phyloP scores from a whole-genome alignment of 2,113 vertebrate species.

The Podarcis muralis region DNA sequence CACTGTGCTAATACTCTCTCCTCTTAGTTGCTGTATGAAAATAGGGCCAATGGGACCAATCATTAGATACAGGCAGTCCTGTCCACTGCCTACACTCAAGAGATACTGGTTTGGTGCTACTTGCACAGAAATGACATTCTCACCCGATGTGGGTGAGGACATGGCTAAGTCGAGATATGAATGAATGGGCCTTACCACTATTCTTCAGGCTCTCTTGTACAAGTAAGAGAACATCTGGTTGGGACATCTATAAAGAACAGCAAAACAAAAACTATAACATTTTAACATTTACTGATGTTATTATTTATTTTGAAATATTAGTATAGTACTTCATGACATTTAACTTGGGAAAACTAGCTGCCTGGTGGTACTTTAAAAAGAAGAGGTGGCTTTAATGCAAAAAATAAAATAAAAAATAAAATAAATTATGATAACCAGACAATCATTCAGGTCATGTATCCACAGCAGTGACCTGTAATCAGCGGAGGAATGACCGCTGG shows the following conservation, averaged over 20 bases:
- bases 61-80: background rate
- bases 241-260: conserved; percentile 86
- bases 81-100: background rate
- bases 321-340: background rate
- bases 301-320: background rate
- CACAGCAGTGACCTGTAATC: no score
- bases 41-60: background rate
- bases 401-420: no score
- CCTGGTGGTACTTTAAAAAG: background rate
- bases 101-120: background rate
- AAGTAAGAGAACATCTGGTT: conserved; percentile 92
- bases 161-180: background rate
- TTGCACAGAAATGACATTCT: background rate
- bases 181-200: conserved; percentile 83
- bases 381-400: background rate
- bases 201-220: conserved; percentile 89
- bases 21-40: background rate
- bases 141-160: background rate
- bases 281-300: background rate
- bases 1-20: background rate
- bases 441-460: no score
- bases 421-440: no score
- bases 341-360: background rate
- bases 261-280: background rate
- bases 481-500: no score